Percentiles rank a stretch among this genome's conserved stretches.
These are phyloP conservation scores for Cerastis leucographa DNA, from an alignment of 2,888 invertebrate species.

Conservation along the genomic window DNA sequence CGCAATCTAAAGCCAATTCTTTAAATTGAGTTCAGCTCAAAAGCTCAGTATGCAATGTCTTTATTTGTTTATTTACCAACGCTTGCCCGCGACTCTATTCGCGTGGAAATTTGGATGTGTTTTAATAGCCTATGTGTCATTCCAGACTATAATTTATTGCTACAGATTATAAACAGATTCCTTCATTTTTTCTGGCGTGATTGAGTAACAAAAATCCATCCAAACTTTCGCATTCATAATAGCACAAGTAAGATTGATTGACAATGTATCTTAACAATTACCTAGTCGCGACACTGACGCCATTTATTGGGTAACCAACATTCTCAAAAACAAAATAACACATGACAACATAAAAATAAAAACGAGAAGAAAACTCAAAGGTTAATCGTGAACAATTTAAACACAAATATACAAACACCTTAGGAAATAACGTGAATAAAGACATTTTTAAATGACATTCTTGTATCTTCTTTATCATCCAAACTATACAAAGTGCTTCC, in stretches of 20 bases:
- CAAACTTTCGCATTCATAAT: too few relatives aligned
- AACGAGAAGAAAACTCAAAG: neutral
- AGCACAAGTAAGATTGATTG: too few relatives aligned
- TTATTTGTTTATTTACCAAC: neutral
- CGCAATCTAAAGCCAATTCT: neutral
- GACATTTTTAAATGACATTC: slow-evolving; percentile 15
- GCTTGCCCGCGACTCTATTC: too few relatives aligned
- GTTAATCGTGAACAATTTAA: slow-evolving; percentile 19
- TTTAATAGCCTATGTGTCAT: too few relatives aligned
- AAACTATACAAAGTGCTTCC: slow-evolving; percentile 52
- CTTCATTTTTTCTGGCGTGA: too few relatives aligned
- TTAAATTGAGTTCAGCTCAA: neutral
- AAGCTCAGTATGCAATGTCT: neutral
- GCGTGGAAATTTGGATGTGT: too few relatives aligned
- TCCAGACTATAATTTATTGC: too few relatives aligned
- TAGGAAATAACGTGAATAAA: slow-evolving; percentile 5
- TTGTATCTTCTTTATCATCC: slow-evolving; percentile 21
- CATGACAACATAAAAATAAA: slow-evolving; percentile 1
- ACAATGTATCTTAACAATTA: too few relatives aligned
- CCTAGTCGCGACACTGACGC: neutral
- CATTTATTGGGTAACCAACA: neutral
- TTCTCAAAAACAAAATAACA: neutral
- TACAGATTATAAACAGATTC: too few relatives aligned
- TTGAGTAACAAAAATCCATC: too few relatives aligned
- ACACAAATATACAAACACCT: slow-evolving; percentile 24